Base-by-base conservation (phyloP, 2,888 invertebrate genomes). In the Pteria penguin region DNA sequence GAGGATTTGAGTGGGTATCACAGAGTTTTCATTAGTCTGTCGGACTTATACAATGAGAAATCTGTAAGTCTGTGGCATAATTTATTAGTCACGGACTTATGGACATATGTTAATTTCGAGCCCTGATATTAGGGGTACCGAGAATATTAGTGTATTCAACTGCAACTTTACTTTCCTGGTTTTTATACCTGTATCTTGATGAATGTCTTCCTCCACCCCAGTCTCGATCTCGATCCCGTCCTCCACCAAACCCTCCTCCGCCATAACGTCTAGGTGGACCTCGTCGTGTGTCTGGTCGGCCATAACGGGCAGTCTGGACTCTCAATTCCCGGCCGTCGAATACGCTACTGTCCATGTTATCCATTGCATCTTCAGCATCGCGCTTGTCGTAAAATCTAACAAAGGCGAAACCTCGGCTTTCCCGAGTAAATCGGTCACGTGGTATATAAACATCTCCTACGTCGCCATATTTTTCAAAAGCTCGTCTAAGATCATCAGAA, bases 381-480 rank as follows among this genome's bases (percentile, higher is more conserved):
- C 98, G 95, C 90, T 97, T 97, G 90, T 98, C 97, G 91, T 96
- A 98, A 75, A 86, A 92, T 27, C 92, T 83, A 82, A 99, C 98
- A 92, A 99, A 99, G 32, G 98, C 99, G 92, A 99, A 99, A 74
- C 99, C 99, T 88, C 98, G 94, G 90, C 98, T 98, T 93, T 98
- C 98, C 84, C 98, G 95, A n/a, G 97, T 97, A 92, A 94, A 95
- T 72, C 98, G 95, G 93, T 99, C 99, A 86, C 98, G 94, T 24
- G 99, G 99, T 92, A 99, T 99, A 93, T 99, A 99, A 92, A 99
- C 97, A 93, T 99, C 99, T 63, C 99, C 99, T 77, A 99, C 98
- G 8, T 98, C 98, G 67, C 99, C 99, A 93, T 98, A 99, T 92
- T 98, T 95, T 92, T 98, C 92, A 75, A 92, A 92, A 1, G 87